Conservation (phyloP, 2,797 vertebrate genomes). For the Discoglossus pictus region DNA sequence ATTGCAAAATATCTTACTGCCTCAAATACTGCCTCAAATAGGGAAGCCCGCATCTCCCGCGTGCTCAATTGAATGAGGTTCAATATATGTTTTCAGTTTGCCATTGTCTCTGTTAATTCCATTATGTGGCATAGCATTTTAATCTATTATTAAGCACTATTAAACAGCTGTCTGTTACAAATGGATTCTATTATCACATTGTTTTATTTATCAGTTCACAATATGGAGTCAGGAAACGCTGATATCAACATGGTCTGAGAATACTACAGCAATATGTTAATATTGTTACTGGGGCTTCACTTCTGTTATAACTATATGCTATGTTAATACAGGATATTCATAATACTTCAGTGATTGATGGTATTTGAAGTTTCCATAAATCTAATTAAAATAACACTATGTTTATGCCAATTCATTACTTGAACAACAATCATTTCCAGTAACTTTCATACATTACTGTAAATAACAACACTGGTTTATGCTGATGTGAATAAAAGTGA, state of each 20-base stretch:
- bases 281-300: conserved; percentile 6
- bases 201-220: conserved; percentile 6
- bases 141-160: no score
- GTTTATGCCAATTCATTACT: not conserved
- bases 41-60: no score
- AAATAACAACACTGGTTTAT: no score
- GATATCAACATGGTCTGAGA: not conserved
- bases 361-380: not conserved
- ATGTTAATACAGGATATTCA: not conserved
- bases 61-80: no score
- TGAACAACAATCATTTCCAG: conserved; percentile 25
- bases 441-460: conserved; percentile 24
- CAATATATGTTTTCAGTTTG: no score
- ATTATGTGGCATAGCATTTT: no score
- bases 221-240: not conserved
- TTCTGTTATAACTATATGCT: not conserved
- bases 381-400: conserved; percentile 21
- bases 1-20: no score
- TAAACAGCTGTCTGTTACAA: conserved; percentile 5
- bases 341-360: not conserved
- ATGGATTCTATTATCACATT: conserved; percentile 15
- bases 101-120: no score
- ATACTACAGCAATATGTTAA: not conserved
- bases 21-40: no score
- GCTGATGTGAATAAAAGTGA: no score